Evolutionary conservation across 2,113 vertebrate species (phyloP).

Genomic region (Brienomyrus brachyistius): DNA sequence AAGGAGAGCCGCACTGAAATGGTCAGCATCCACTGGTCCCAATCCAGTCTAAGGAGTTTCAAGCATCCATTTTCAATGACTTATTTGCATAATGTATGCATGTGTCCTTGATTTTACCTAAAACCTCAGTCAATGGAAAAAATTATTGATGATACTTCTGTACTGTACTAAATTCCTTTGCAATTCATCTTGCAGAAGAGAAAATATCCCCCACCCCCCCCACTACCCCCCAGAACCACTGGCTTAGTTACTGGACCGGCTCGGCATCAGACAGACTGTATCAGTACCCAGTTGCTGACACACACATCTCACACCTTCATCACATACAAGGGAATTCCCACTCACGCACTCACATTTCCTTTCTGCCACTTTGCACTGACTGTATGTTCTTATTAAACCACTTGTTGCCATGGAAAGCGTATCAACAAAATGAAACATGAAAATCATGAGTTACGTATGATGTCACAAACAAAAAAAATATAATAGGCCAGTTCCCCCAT

Average conservation of each 20-base stretch:
- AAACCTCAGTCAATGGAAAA: not conserved
- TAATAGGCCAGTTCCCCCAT: not conserved
- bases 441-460: not conserved
- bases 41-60: not conserved
- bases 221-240: not conserved
- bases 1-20: not conserved
- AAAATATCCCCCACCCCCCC: not conserved
- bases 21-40: not conserved
- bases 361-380: not conserved
- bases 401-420: not conserved
- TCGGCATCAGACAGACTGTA: not conserved
- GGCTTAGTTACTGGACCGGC: not conserved
- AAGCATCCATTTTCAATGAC: not conserved
- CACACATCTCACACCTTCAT: not conserved
- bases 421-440: not conserved
- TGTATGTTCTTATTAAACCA: not conserved
- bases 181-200: not conserved
- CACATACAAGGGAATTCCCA: not conserved
- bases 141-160: not conserved
- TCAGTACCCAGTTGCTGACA: not conserved
- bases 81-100: conserved; percentile 5
- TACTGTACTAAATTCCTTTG: not conserved
- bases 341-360: not conserved
- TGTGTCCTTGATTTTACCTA: not conserved
- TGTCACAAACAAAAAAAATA: not conserved